Conservation (phyloP, 2,888 invertebrate genomes). For the Parthenolecanium corni region DNA sequence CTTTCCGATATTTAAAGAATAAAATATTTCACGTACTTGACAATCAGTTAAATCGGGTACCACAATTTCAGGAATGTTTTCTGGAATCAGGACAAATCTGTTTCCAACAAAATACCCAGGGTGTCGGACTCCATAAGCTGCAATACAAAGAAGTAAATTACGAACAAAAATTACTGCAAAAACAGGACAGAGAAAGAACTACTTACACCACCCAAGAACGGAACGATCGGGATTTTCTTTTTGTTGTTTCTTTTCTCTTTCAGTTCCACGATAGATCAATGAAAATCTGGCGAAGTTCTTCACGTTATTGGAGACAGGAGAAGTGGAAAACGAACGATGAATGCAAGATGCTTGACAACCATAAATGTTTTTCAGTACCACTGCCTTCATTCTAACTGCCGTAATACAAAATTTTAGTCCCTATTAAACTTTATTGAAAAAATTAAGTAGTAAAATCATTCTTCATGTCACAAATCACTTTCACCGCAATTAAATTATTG, state of each 20-base stretch:
- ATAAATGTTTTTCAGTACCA: too few relatives aligned
- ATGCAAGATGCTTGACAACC: too few relatives aligned
- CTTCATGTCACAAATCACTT: too few relatives aligned
- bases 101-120: slow-evolving; percentile 49
- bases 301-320: slow-evolving; percentile 47
- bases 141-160: slow-evolving; percentile 34
- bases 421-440: too few relatives aligned
- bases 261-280: slow-evolving; percentile 58
- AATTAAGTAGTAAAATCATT: too few relatives aligned
- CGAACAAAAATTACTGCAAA: background rate
- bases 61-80: slow-evolving; percentile 83
- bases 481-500: too few relatives aligned
- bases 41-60: slow-evolving; percentile 80
- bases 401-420: too few relatives aligned
- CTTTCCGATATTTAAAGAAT: too few relatives aligned
- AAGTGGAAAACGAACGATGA: slow-evolving; percentile 27
- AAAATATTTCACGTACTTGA: slow-evolving; percentile 40
- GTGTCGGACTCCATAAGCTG: slow-evolving; percentile 56
- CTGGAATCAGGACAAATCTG: slow-evolving; percentile 55
- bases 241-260: slow-evolving; percentile 51
- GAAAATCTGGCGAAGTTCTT: slow-evolving; percentile 72
- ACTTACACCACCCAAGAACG: slow-evolving; percentile 1
- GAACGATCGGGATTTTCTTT: slow-evolving; percentile 45
- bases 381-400: too few relatives aligned
- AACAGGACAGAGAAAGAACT: too few relatives aligned